Conservation (phyloP, 2,888 invertebrate genomes). For the Eubasilissa splendida region DNA sequence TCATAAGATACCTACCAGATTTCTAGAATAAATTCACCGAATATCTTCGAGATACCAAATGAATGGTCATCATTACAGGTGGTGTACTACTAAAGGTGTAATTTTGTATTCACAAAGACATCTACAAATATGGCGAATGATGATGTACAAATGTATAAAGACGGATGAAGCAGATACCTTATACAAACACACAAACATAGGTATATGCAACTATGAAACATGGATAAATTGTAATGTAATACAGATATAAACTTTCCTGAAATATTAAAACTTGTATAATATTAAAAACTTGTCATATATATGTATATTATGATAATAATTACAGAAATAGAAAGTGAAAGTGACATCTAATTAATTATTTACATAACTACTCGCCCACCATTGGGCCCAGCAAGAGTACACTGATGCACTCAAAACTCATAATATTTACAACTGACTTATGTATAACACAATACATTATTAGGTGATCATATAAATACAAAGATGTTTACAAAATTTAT, state of each 20-base stretch:
- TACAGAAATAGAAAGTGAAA: slow-evolving; percentile 32
- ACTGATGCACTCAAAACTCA: slow-evolving; percentile 34
- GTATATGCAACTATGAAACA: slow-evolving; percentile 49
- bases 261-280: slow-evolving; percentile 32
- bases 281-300: slow-evolving; percentile 22
- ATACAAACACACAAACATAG: slow-evolving; percentile 22
- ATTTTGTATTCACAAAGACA: slow-evolving; percentile 22
- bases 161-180: slow-evolving; percentile 12
- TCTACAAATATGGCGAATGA: slow-evolving; percentile 39
- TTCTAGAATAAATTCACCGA: neutral
- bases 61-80: slow-evolving; percentile 34
- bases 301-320: slow-evolving; percentile 24
- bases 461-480: slow-evolving; percentile 33
- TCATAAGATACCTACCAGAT: neutral
- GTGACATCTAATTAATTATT: slow-evolving; percentile 51
- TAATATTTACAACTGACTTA: slow-evolving; percentile 57
- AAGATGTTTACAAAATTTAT: slow-evolving; percentile 29
- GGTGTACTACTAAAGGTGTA: slow-evolving; percentile 9
- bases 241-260: slow-evolving; percentile 23
- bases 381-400: slow-evolving; percentile 14
- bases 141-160: slow-evolving; percentile 15
- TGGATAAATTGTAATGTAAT: slow-evolving; percentile 23
- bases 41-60: neutral
- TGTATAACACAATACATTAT: slow-evolving; percentile 47
- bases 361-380: slow-evolving; percentile 54